These are phyloP conservation scores for Galemys pyrenaicus DNA, from an alignment of 2,113 vertebrate species.

Conservation along the genomic window DNA sequence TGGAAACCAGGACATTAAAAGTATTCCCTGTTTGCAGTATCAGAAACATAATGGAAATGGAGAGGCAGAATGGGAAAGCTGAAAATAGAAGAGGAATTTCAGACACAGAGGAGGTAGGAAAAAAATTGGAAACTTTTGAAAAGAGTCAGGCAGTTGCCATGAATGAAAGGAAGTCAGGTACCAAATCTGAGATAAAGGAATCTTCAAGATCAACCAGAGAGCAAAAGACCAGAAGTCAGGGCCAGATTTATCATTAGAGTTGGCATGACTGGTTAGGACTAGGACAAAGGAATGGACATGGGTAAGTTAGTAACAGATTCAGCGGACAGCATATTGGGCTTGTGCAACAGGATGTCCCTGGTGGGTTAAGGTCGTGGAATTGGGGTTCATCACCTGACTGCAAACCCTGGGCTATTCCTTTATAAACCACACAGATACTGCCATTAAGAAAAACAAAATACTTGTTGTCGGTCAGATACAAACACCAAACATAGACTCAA, in stretches of 20 bases:
- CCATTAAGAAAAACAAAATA: not conserved
- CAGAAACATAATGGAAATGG: not conserved
- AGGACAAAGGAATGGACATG: not conserved
- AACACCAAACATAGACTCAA: not conserved
- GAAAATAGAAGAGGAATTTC: not conserved
- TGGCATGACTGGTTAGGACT: not conserved
- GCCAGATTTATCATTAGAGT: not conserved
- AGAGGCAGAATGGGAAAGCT: not conserved
- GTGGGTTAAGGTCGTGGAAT: not conserved
- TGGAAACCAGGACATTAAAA: not conserved
- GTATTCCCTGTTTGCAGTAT: not conserved
- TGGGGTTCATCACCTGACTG: not conserved
- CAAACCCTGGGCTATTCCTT: not conserved
- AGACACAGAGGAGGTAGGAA: not conserved
- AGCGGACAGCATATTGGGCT: not conserved
- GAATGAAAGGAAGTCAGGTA: not conserved
- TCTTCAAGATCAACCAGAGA: not conserved
- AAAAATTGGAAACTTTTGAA: not conserved
- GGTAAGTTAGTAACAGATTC: not conserved
- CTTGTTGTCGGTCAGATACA: not conserved
- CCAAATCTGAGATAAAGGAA: not conserved
- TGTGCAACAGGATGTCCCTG: not conserved
- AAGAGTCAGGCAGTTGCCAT: not conserved
- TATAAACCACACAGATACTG: not conserved
- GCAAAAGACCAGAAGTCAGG: not conserved